Percentiles rank a stretch among this genome's conserved stretches.
Evolutionary conservation across 2,888 invertebrate species (phyloP).

Genomic region (Troides oblongomaculatus): DNA sequence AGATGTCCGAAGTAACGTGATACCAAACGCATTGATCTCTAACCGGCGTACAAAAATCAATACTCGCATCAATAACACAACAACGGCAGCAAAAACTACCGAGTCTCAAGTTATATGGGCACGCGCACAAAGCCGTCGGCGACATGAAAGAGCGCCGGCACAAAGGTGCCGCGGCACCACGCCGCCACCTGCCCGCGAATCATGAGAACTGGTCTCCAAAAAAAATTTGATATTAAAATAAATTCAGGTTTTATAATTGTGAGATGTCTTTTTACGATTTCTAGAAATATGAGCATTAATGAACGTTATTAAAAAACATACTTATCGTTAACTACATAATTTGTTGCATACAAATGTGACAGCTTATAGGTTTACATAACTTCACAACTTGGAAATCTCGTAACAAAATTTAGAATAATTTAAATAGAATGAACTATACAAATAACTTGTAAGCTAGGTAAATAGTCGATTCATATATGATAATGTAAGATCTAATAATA

Average conservation of each 20-base stretch:
- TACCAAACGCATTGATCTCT: constrained; percentile 48
- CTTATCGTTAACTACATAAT: neutral
- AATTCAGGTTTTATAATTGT: constrained; percentile 25
- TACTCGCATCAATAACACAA: constrained; percentile 53
- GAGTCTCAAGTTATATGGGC: constrained; percentile 49
- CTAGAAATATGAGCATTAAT: neutral
- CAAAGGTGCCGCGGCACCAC: constrained; percentile 67
- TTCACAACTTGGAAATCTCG: neutral
- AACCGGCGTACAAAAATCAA: constrained; percentile 57
- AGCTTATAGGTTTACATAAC: neutral
- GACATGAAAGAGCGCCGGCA: constrained; percentile 56
- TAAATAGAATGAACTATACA: neutral
- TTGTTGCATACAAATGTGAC: neutral
- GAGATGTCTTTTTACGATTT: neutral
- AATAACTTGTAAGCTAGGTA: constrained; percentile 1
- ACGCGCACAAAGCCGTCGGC: constrained; percentile 71
- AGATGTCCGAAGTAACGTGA: constrained; percentile 33
- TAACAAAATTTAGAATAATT: neutral
- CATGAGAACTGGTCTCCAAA: constrained; percentile 68
- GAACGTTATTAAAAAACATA: neutral
- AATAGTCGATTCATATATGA: constrained; percentile 11
- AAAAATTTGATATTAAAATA: constrained; percentile 34
- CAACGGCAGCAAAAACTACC: constrained; percentile 56
- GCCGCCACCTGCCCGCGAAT: constrained; percentile 75
- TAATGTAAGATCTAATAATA: constrained; percentile 17